Conservation (phyloP, 2,113 vertebrate species). For the Dasypus novemcinctus region DNA sequence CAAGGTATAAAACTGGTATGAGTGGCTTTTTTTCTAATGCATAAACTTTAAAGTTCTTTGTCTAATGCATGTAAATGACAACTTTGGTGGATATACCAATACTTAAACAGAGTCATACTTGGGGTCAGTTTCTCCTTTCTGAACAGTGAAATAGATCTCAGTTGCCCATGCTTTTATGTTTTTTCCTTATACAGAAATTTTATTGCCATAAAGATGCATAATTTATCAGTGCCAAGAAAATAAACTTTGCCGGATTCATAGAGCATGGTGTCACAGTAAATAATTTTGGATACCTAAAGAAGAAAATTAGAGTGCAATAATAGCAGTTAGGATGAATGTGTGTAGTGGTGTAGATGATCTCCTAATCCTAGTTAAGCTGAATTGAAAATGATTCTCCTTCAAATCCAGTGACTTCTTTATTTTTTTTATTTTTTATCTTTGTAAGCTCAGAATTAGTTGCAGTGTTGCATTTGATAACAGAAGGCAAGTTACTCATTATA, state of each 20-base stretch:
- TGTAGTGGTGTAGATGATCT: background rate
- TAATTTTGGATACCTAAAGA: constrained; percentile 23
- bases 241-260: background rate
- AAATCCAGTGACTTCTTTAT: background rate
- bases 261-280: background rate
- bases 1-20: background rate
- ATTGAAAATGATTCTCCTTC: background rate
- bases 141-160: background rate
- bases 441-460: background rate
- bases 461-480: background rate
- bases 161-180: background rate
- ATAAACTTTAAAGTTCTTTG: background rate
- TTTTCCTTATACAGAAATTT: background rate
- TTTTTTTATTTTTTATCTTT: constrained; percentile 20
- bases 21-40: background rate
- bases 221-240: background rate
- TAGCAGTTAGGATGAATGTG: background rate
- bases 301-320: background rate
- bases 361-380: background rate
- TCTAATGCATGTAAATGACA: background rate
- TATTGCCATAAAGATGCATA: background rate
- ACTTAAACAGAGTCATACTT: background rate
- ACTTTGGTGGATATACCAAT: background rate
- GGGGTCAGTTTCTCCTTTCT: background rate
- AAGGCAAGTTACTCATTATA: background rate